These are phyloP conservation scores for Fundulus diaphanus DNA, from an alignment of 2,797 vertebrate genomes.

Conservation along the genomic window DNA sequence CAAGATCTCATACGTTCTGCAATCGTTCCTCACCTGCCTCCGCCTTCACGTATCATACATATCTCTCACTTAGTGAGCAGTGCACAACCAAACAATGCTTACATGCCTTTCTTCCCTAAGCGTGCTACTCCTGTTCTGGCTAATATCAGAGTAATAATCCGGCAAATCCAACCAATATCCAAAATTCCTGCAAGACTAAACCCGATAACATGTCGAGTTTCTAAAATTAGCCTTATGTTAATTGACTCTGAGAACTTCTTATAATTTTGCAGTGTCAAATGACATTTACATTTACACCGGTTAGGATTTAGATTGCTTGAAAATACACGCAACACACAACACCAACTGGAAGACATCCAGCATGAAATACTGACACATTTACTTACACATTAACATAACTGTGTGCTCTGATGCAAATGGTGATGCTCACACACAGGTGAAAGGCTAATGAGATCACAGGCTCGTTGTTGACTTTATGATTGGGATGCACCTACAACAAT, in stretches of 20 bases:
- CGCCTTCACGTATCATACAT: slow-evolving; percentile 6
- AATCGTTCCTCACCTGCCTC: slow-evolving; percentile 34
- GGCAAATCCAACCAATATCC: neutral
- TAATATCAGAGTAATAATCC: neutral
- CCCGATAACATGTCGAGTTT: neutral
- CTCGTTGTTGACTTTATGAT: slow-evolving; percentile 39
- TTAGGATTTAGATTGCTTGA: slow-evolving; percentile 41
- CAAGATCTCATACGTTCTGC: slow-evolving; percentile 6
- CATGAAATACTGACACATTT: slow-evolving; percentile 66
- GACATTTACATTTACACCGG: slow-evolving; percentile 7
- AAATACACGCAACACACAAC: slow-evolving; percentile 52
- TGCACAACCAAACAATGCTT: slow-evolving; percentile 11
- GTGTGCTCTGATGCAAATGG: slow-evolving; percentile 52
- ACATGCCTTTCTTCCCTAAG: slow-evolving; percentile 9
- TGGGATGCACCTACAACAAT: slow-evolving; percentile 48
- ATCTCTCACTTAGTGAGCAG: slow-evolving; percentile 25
- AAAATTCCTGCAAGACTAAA: slow-evolving; percentile 25
- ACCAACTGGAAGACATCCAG: slow-evolving; percentile 71
- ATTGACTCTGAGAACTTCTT: slow-evolving; percentile 2
- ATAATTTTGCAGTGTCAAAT: slow-evolving; percentile 27
- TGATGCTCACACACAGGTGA: slow-evolving; percentile 44
- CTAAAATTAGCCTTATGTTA: slow-evolving; percentile 14
- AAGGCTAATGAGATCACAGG: slow-evolving; percentile 47
- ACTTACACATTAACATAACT: slow-evolving; percentile 63
- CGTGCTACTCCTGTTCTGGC: slow-evolving; percentile 21